Evolutionary conservation across 2,797 vertebrate species (phyloP).

Genomic region (Masticophis lateralis): DNA sequence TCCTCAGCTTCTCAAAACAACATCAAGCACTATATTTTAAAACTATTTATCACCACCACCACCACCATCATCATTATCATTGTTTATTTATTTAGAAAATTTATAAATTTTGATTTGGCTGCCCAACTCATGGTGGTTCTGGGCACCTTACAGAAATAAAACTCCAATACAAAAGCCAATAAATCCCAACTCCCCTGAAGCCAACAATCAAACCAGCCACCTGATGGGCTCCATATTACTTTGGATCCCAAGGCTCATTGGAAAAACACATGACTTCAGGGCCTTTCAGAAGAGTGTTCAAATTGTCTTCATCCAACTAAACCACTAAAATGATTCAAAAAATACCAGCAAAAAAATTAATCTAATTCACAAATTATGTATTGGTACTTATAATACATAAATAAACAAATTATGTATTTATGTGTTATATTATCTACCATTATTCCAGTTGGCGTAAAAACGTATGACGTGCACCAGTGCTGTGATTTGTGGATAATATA

Average conservation of each 20-base stretch:
- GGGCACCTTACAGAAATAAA: not conserved
- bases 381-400: not conserved
- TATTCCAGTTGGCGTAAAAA: conserved; percentile 10
- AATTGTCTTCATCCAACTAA: not conserved
- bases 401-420: not conserved
- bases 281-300: not conserved
- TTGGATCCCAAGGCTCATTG: not conserved
- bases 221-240: not conserved
- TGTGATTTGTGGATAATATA: not conserved
- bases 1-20: not conserved
- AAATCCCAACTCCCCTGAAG: not conserved
- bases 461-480: not conserved
- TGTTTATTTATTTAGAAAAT: not conserved
- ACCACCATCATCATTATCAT: not conserved
- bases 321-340: not conserved
- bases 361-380: not conserved
- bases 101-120: not conserved
- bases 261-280: not conserved
- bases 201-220: not conserved
- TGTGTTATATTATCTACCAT: not conserved
- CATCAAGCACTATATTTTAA: not conserved
- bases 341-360: not conserved
- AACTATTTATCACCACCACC: not conserved
- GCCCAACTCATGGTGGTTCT: not conserved
- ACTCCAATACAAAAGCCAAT: not conserved